Percentiles rank a stretch among this genome's conserved stretches.
These are phyloP conservation scores for Synergus laeviventris DNA, from an alignment of 2,888 invertebrate species.

Conservation along the genomic window DNA sequence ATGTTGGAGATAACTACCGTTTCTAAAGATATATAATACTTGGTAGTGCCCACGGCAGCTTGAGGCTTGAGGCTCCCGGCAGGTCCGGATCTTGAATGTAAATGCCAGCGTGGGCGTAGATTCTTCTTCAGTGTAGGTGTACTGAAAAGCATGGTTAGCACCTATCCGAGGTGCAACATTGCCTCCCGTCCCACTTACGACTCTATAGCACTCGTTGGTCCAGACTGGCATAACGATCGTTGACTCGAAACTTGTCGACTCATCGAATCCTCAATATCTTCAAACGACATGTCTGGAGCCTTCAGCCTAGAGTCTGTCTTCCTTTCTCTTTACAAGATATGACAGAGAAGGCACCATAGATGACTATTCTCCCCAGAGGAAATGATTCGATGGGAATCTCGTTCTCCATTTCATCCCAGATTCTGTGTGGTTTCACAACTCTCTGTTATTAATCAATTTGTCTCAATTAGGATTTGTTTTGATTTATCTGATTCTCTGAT, in stretches of 20 bases:
- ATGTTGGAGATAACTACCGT: conserved; percentile 54
- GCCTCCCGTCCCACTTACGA: conserved; percentile 56
- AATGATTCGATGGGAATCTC: conserved; percentile 34
- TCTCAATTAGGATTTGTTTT: conserved; percentile 31
- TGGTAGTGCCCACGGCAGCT: conserved; percentile 25
- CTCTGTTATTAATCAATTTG: conserved; percentile 30
- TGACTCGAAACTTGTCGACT: conserved; percentile 60
- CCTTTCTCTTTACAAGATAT: conserved; percentile 30
- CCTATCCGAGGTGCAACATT: conserved; percentile 53
- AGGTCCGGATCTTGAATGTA: conserved; percentile 39
- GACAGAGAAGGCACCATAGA: conserved; percentile 6
- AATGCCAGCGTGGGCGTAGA: conserved; percentile 52
- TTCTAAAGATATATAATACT: conserved; percentile 41
- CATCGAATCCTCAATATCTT: conserved; percentile 55
- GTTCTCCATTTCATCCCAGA: conserved; percentile 29
- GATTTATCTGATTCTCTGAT: neutral
- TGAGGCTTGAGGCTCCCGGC: conserved; percentile 46
- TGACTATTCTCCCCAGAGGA: conserved; percentile 18
- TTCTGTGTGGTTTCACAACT: neutral
- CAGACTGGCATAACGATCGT: conserved; percentile 61
- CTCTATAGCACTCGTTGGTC: conserved; percentile 59
- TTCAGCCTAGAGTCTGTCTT: conserved; percentile 29
- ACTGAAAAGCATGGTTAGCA: conserved; percentile 58
- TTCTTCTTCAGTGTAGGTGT: conserved; percentile 50
- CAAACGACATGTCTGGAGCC: conserved; percentile 47